These are phyloP conservation scores for Micoletzkya japonica DNA, from an alignment of 2,888 invertebrate genomes.

Conservation along the genomic window DNA sequence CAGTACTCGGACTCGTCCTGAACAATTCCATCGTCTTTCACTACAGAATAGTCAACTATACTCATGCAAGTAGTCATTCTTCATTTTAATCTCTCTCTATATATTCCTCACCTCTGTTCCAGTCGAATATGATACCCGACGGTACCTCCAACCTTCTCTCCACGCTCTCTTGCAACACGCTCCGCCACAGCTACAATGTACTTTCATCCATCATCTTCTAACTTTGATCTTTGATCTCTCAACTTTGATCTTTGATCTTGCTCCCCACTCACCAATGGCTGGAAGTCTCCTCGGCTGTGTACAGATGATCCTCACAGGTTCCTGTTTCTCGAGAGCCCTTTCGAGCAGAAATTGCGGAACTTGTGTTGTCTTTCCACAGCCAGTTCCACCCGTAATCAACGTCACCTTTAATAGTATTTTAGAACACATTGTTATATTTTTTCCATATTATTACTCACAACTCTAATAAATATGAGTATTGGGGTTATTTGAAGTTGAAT, in stretches of 20 bases:
- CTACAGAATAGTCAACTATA: not conserved
- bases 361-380: conserved; percentile 67
- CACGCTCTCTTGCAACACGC: conserved; percentile 82
- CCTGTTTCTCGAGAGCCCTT: conserved; percentile 71
- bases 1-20: conserved; percentile 67
- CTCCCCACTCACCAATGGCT: conserved; percentile 71
- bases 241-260: not conserved
- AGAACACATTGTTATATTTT: not conserved
- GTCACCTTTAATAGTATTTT: conserved; percentile 37
- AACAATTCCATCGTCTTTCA: not conserved
- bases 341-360: conserved; percentile 90
- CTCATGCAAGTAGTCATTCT: not conserved
- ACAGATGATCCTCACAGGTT: conserved; percentile 82
- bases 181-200: conserved; percentile 76
- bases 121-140: conserved; percentile 89
- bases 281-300: conserved; percentile 76
- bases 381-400: conserved; percentile 56
- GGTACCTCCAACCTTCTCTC: conserved; percentile 78
- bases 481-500: not conserved
- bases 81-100: not conserved
- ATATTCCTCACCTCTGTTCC: conserved; percentile 73
- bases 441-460: not conserved
- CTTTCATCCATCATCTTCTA: not conserved
- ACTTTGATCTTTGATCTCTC: not conserved
- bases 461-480: not conserved